Conservation (phyloP, 2,113 vertebrate genomes). For the Leucosticte australis region DNA sequence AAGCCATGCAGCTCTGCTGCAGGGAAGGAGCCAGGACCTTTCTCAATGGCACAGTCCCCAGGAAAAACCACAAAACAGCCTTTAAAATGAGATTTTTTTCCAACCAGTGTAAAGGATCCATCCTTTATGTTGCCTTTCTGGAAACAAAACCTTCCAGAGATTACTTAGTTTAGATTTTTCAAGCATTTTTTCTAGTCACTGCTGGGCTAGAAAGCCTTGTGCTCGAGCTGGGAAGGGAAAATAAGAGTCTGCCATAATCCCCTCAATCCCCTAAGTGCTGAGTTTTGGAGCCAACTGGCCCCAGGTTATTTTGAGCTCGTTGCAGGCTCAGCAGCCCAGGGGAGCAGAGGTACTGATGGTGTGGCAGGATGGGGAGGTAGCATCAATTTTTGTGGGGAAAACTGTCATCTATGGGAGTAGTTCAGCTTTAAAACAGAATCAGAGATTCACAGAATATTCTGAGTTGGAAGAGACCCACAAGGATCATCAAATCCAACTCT, state of each 20-base stretch:
- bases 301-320: neutral
- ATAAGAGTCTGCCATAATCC: neutral
- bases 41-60: neutral
- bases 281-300: neutral
- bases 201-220: neutral
- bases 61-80: neutral
- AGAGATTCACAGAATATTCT: neutral
- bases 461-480: neutral
- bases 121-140: neutral
- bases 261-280: neutral
- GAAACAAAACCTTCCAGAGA: neutral
- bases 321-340: neutral
- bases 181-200: neutral
- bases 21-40: neutral
- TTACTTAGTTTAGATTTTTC: neutral
- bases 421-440: neutral
- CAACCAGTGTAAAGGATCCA: neutral
- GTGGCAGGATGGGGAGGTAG: neutral
- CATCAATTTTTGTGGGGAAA: neutral
- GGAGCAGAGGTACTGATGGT: neutral
- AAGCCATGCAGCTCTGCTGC: neutral
- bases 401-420: neutral
- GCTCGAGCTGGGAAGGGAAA: neutral
- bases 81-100: neutral
- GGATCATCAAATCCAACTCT: neutral